These are phyloP conservation scores for Geodia barretti DNA, from an alignment of 37 sponge, comb jelly and placozoan species.

Conservation along the genomic window DNA sequence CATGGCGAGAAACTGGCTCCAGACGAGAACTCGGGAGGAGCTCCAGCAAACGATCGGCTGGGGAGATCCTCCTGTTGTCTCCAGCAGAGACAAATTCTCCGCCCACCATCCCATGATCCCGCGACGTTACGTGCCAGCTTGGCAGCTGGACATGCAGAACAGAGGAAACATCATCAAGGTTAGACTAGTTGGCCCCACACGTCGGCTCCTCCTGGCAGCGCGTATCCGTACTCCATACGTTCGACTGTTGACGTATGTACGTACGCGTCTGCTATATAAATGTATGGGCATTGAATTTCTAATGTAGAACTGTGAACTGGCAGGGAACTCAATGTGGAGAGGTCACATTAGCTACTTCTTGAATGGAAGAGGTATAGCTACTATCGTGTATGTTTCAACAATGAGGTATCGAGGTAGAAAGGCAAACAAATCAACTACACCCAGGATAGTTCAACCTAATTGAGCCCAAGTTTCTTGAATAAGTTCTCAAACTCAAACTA, in stretches of 20 bases:
- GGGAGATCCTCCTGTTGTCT: not conserved
- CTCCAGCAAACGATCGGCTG: not conserved
- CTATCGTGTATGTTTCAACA: not conserved
- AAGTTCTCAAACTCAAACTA: too few relatives aligned
- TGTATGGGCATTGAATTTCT: not conserved
- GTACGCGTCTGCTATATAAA: not conserved
- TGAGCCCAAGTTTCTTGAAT: too few relatives aligned
- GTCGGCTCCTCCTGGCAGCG: not conserved
- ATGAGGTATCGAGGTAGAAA: too few relatives aligned
- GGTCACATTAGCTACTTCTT: slow-evolving; percentile 74
- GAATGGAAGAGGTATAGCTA: slow-evolving; percentile 53
- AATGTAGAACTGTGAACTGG: slow-evolving; percentile 29
- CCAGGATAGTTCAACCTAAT: too few relatives aligned
- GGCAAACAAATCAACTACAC: too few relatives aligned
- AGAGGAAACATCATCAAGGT: slow-evolving; percentile 60
- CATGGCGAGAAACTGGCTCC: not conserved
- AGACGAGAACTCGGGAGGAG: not conserved
- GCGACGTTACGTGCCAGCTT: slow-evolving; percentile 69
- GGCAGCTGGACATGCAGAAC: slow-evolving; percentile 89
- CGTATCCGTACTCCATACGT: not conserved
- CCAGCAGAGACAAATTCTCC: slow-evolving; percentile 40
- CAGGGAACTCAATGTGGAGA: slow-evolving; percentile 35
- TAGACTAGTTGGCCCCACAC: not conserved
- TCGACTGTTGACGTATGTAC: not conserved
- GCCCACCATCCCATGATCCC: slow-evolving; percentile 80